Conservation (phyloP, 2,113 vertebrate species). For the Xiphorhynchus elegans region DNA sequence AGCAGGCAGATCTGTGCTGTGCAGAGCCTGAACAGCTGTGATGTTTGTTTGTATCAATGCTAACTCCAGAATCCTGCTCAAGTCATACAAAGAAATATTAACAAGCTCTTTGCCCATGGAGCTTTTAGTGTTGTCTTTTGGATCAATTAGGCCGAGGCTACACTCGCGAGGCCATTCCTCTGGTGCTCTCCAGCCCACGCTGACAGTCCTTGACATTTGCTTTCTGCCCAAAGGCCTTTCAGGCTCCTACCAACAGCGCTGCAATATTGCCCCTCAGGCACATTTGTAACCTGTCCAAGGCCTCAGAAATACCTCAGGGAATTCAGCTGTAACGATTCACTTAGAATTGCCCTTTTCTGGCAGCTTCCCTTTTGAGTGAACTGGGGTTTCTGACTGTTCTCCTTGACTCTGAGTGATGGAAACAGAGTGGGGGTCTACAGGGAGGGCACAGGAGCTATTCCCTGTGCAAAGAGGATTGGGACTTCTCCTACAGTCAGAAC, state of each 20-base stretch:
- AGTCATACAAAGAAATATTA: neutral
- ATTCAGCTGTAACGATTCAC: neutral
- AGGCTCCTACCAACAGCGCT: neutral
- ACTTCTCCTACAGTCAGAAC: neutral
- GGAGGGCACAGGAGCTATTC: neutral
- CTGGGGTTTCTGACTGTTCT: neutral
- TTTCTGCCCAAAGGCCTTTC: neutral
- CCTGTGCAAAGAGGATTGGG: too few species aligned
- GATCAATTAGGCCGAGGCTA: constrained; percentile 19
- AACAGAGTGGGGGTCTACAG: neutral
- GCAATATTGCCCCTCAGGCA: neutral
- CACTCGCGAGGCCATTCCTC: constrained; percentile 36
- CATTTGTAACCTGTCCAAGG: neutral
- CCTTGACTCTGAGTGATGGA: neutral
- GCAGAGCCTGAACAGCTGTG: neutral
- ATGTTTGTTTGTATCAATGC: neutral
- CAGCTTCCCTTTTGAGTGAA: neutral
- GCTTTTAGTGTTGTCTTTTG: constrained; percentile 25
- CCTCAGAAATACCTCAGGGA: neutral
- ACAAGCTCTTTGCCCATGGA: neutral
- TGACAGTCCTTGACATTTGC: constrained; percentile 44
- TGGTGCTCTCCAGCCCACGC: neutral
- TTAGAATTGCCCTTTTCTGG: neutral
- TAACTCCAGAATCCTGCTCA: neutral
- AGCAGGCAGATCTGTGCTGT: neutral